Conservation (phyloP, 2,797 vertebrate species). For the Pseudochaenichthys georgianus region DNA sequence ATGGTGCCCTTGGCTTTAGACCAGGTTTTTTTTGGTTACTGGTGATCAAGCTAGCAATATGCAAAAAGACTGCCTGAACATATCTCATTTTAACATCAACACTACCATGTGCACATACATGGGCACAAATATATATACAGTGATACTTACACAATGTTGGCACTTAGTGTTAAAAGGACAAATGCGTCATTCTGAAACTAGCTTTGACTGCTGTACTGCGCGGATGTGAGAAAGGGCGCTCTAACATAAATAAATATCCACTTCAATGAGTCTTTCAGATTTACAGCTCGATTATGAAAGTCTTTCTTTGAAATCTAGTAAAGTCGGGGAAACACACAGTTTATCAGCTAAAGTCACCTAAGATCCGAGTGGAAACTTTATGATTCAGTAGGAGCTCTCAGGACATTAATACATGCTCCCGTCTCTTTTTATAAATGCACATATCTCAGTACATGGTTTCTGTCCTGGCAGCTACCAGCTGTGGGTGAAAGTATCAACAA, state of each 20-base stretch:
- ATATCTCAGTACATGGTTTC: slow-evolving; percentile 9
- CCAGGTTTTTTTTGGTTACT: no score
- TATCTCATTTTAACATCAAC: no score
- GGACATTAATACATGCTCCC: background rate
- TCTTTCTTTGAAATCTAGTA: background rate
- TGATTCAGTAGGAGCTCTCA: background rate
- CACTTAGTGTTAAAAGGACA: no score
- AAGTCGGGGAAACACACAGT: background rate
- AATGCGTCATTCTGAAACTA: no score
- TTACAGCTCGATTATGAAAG: background rate
- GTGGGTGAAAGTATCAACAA: slow-evolving; percentile 28
- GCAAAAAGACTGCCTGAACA: no score
- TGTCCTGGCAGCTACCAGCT: slow-evolving; percentile 28
- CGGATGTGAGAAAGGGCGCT: no score
- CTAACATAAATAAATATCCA: background rate
- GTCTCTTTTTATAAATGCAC: slow-evolving; percentile 5
- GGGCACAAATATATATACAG: no score
- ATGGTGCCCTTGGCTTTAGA: no score
- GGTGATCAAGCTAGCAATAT: no score
- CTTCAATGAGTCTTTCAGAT: background rate
- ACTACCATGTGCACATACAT: no score
- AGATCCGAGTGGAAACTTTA: background rate
- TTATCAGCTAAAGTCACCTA: background rate
- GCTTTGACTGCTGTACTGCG: no score
- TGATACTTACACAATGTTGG: no score